Base-by-base conservation (phyloP, 2,888 invertebrate genomes). In the Apodemia zela region DNA sequence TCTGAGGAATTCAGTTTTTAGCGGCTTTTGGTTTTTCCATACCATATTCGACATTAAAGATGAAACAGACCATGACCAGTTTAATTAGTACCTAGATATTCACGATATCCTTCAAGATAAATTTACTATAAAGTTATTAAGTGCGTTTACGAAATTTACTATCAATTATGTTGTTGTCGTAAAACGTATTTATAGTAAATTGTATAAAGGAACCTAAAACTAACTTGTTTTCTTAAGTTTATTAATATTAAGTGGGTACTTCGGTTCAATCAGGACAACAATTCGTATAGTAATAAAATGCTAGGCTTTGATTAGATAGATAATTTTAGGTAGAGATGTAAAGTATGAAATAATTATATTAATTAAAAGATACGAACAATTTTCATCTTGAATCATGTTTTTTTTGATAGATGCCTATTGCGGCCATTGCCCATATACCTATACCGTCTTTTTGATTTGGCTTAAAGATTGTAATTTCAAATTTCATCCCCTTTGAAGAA, bases 51-150 rank as follows among this genome's bases (percentile, higher is more conserved):
- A 79, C 73, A 15, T 15, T 42, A 71, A 65, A 77, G 80, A 81
- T 80, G 75, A 76, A 76, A 76, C 74, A 65, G 69, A 75, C 76
- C 79, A 76, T 77, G 78, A 74, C 77, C 77, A 74, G 79, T 81
- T 80, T 80, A 84, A 85, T 84, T 81, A 81, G 85, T 84, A 81
- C 81, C 85, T 86, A 83, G 76, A 76, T 69, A 78, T 78, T 80
- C 73, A 76, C 77, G 54, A 25, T 25, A 54, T 25, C 54, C 54
- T 54, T 54, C 54, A 15, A 54, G 13, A 25, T 54, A 69, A n/a
- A 68, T 69, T 72, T 69, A 61, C 71, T 75, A 89, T 88, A 77
- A 83, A 88, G 87, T 77, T 82, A 87, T 89, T 85, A 86, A 76
- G 73, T 73, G 13, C 38, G 42, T 72, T 82, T 77, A 77, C 75